These are phyloP conservation scores for Myrmecobius fasciatus DNA, from an alignment of 2,113 vertebrate genomes.

Conservation along the genomic window DNA sequence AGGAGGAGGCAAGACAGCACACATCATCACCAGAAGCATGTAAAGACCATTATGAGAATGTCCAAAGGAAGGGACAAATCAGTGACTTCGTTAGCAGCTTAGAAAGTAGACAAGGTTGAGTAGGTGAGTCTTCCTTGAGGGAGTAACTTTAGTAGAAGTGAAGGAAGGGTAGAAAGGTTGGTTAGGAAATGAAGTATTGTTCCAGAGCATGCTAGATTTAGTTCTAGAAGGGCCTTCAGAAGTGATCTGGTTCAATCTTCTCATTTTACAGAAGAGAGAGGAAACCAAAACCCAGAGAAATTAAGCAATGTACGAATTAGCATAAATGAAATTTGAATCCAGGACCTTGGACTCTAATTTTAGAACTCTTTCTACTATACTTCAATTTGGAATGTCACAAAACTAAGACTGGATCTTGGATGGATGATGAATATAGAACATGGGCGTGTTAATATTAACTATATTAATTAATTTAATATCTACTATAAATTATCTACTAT, in stretches of 20 bases:
- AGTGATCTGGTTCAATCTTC: neutral
- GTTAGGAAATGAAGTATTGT: neutral
- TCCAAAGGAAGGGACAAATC: slow-evolving; percentile 11
- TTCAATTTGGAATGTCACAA: neutral
- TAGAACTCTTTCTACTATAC: neutral
- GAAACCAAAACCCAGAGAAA: neutral
- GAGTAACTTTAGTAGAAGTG: neutral
- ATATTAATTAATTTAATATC: no score
- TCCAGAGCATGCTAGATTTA: neutral
- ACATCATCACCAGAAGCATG: slow-evolving; percentile 13
- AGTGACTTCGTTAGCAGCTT: slow-evolving; percentile 17
- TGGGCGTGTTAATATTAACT: no score
- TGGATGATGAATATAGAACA: no score
- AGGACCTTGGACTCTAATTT: neutral
- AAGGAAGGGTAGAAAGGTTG: neutral
- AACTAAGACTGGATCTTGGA: neutral
- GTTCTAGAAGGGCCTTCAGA: neutral
- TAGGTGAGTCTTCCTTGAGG: neutral
- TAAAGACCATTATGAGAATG: neutral
- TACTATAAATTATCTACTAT: neutral
- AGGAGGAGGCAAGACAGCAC: slow-evolving; percentile 18
- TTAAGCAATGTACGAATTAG: neutral
- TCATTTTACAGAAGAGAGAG: neutral
- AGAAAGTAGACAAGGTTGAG: neutral
- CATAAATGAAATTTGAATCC: neutral